Conservation (phyloP, 2,113 vertebrate species). For the Heloderma charlesbogerti region DNA sequence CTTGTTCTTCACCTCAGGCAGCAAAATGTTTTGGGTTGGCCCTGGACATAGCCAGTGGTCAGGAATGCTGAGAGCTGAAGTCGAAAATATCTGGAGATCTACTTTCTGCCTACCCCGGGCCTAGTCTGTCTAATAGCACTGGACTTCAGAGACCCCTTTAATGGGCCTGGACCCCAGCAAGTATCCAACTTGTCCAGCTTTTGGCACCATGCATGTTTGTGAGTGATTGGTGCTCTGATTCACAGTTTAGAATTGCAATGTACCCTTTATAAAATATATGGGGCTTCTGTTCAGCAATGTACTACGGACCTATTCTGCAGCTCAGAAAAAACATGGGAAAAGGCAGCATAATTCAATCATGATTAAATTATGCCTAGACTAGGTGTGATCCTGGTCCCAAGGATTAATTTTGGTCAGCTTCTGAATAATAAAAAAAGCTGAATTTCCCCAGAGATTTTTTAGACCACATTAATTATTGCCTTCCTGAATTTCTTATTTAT, state of each 20-base stretch:
- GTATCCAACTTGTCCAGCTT: neutral
- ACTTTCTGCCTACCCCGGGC: too few species aligned
- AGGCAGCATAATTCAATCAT: neutral
- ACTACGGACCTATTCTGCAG: neutral
- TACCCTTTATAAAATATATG: neutral
- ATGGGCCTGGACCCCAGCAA: neutral
- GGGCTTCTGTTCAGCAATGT: neutral
- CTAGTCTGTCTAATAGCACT: neutral
- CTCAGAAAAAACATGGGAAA: neutral
- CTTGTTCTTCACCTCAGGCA: too few species aligned
- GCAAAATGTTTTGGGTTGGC: too few species aligned
- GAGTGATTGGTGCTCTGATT: neutral
- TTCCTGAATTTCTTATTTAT: slow-evolving; percentile 19
- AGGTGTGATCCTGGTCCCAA: neutral
- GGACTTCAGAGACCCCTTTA: neutral
- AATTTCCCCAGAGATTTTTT: neutral
- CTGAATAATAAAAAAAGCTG: neutral
- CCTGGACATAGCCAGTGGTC: too few species aligned
- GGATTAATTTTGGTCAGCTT: neutral
- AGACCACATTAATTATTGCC: slow-evolving; percentile 21
- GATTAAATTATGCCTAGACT: neutral
- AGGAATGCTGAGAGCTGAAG: too few species aligned
- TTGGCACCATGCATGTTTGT: neutral
- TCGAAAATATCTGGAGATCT: too few species aligned
- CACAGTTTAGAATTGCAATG: neutral